A percentile compares a stretch with the other conserved stretches of the same genome.
Conservation (phyloP, 2,113 vertebrate genomes). For the Copsychus sechellarum region DNA sequence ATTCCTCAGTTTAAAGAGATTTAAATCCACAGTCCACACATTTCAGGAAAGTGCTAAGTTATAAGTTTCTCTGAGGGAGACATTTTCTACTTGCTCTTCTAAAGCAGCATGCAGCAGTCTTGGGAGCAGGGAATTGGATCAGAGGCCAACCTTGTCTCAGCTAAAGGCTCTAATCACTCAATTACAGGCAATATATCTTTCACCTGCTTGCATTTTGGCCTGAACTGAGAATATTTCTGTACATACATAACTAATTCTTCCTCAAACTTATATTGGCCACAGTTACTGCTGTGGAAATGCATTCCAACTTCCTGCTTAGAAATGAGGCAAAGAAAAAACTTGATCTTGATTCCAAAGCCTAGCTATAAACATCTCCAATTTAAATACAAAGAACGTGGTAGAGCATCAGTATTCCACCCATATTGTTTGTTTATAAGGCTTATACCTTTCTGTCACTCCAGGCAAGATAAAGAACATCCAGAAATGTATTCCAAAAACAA, state of each 20-base stretch:
- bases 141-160: neutral
- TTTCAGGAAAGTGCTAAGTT: neutral
- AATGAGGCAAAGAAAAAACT: neutral
- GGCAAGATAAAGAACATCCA: constrained; percentile 99
- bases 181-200: neutral
- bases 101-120: neutral
- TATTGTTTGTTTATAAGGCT: neutral
- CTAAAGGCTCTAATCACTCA: neutral
- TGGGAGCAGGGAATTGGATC: neutral
- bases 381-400: neutral
- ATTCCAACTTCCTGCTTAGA: neutral
- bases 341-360: neutral
- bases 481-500: constrained; percentile 98
- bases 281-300: neutral
- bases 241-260: neutral
- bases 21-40: neutral
- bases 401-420: neutral
- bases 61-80: neutral
- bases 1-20: neutral
- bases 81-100: neutral
- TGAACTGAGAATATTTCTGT: neutral
- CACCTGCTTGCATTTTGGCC: constrained; percentile 10
- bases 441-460: constrained; percentile 90
- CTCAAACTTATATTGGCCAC: neutral
- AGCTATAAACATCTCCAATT: neutral